Evolutionary conservation across 2,113 vertebrate species (phyloP).

Genomic region (Paramormyrops kingsleyae): DNA sequence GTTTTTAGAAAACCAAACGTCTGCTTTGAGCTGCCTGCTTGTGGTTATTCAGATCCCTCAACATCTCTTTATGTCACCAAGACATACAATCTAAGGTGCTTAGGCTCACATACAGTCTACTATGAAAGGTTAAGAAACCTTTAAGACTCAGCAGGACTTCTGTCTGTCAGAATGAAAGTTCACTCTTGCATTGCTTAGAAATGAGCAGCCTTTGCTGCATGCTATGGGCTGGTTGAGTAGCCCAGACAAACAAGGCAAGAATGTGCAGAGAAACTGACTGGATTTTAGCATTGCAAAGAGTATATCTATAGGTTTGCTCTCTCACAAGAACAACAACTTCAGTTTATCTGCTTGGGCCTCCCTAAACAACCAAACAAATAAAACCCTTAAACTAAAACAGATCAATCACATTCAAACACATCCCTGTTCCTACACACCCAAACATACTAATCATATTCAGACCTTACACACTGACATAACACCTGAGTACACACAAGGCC

Average conservation of each 20-base stretch:
- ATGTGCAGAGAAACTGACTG: not conserved
- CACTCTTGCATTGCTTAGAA: not conserved
- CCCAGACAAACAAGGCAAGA: not conserved
- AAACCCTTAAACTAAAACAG: not conserved
- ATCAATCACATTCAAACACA: not conserved
- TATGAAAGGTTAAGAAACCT: not conserved
- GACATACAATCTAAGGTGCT: not conserved
- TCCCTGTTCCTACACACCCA: not conserved
- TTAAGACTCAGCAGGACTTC: not conserved
- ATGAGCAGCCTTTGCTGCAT: not conserved
- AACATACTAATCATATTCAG: not conserved
- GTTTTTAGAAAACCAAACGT: constrained; percentile 6
- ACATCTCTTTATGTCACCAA: not conserved
- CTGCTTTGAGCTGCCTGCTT: not conserved
- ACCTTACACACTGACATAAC: not conserved
- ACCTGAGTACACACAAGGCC: not conserved
- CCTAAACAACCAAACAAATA: not conserved
- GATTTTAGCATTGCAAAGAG: not conserved
- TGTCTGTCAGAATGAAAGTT: not conserved
- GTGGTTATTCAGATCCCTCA: not conserved
- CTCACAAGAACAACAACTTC: not conserved
- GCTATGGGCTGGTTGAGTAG: not conserved
- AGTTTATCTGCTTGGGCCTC: not conserved
- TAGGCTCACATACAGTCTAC: not conserved
- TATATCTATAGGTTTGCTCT: not conserved